These are phyloP conservation scores for Mimachlamys varia DNA, from an alignment of 2,888 invertebrate genomes.

Conservation along the genomic window DNA sequence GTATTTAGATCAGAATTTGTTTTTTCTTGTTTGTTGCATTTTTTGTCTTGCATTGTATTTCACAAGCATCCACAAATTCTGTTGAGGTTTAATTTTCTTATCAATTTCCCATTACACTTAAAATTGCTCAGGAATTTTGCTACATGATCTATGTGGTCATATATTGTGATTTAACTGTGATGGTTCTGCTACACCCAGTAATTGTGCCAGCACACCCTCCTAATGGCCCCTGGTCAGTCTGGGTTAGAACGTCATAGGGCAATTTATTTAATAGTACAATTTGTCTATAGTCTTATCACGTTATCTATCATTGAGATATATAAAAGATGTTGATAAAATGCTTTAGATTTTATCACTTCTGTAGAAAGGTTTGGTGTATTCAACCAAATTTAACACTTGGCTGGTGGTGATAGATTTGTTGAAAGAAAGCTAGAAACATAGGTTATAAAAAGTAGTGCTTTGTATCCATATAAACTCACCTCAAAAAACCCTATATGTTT, in stretches of 20 bases:
- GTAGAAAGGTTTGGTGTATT: too few species aligned
- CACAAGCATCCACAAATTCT: neutral
- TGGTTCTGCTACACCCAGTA: neutral
- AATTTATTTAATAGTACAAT: neutral
- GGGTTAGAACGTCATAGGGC: neutral
- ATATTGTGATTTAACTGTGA: neutral
- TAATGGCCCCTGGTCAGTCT: neutral
- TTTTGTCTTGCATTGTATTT: too few species aligned
- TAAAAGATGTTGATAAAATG: too few species aligned
- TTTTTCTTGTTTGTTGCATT: neutral
- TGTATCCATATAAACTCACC: too few species aligned
- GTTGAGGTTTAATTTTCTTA: neutral
- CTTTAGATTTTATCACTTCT: neutral
- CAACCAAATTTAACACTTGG: too few species aligned
- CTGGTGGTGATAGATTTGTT: too few species aligned
- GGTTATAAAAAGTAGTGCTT: too few species aligned
- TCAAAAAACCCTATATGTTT: too few species aligned
- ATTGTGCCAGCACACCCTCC: neutral
- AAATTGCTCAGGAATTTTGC: constrained; percentile 21
- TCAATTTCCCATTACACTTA: neutral
- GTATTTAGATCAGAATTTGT: too few species aligned
- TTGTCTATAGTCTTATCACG: neutral
- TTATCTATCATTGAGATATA: neutral
- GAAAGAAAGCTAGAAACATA: too few species aligned
- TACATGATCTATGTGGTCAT: neutral